Conservation (phyloP, 2,888 invertebrate species). For the Pheosia tremula region DNA sequence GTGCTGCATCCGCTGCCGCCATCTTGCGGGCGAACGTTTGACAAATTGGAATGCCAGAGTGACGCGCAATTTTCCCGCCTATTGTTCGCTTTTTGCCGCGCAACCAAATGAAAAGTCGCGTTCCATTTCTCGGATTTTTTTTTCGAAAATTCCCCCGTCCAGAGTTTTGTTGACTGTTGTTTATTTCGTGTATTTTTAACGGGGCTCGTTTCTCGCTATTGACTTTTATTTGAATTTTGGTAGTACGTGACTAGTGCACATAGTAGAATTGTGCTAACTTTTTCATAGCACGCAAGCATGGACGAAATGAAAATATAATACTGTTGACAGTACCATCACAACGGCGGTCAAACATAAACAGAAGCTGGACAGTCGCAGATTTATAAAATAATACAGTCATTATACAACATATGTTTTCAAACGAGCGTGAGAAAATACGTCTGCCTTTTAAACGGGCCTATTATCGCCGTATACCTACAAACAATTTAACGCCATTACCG, state of each 20-base stretch:
- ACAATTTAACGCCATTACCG: slow-evolving; percentile 38
- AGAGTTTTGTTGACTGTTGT: slow-evolving; percentile 45
- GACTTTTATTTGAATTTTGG: slow-evolving; percentile 65
- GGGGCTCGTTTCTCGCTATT: slow-evolving; percentile 65
- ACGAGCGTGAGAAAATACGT: slow-evolving; percentile 10
- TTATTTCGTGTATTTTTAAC: slow-evolving; percentile 59
- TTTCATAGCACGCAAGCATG: background rate
- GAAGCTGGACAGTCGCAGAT: background rate
- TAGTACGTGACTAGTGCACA: slow-evolving; percentile 37
- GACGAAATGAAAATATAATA: background rate
- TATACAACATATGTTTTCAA: background rate
- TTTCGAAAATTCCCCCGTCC: slow-evolving; percentile 66
- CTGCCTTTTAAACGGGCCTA: slow-evolving; percentile 27
- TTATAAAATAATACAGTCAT: slow-evolving; percentile 1
- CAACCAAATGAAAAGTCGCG: slow-evolving; percentile 82
- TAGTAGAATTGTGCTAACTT: background rate
- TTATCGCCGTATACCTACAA: slow-evolving; percentile 29
- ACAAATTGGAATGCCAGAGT: slow-evolving; percentile 83
- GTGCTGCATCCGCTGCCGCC: slow-evolving; percentile 70
- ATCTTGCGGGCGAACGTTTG: slow-evolving; percentile 80
- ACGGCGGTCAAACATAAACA: slow-evolving; percentile 1
- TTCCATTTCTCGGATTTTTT: slow-evolving; percentile 69
- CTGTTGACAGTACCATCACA: slow-evolving; percentile 8
- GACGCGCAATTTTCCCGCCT: slow-evolving; percentile 84
- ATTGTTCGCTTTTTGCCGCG: slow-evolving; percentile 80